Evolutionary conservation across 2,888 invertebrate species (phyloP).

Genomic region (Tetheella fluctuosa): DNA sequence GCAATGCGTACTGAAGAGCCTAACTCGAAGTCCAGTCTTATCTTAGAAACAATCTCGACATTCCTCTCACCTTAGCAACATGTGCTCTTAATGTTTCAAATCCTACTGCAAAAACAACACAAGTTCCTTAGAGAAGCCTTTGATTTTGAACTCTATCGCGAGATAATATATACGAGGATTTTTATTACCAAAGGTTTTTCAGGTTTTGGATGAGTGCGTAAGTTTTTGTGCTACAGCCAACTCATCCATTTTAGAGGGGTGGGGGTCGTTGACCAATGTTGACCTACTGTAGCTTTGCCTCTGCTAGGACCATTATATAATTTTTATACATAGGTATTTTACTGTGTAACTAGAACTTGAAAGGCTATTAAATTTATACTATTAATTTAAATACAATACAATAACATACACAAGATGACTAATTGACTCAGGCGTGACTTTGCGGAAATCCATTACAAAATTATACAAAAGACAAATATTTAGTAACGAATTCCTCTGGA

Average conservation of each 20-base stretch:
- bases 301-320: conserved; percentile 35
- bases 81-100: conserved; percentile 62
- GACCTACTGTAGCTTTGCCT: conserved; percentile 48
- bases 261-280: conserved; percentile 50
- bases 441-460: too few relatives aligned
- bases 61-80: conserved; percentile 71
- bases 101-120: conserved; percentile 18
- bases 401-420: not conserved
- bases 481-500: too few relatives aligned
- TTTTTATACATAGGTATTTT: conserved; percentile 27
- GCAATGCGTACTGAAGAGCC: conserved; percentile 14
- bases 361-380: too few relatives aligned
- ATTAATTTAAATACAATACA: too few relatives aligned
- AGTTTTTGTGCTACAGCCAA: conserved; percentile 57
- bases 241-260: conserved; percentile 52
- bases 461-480: too few relatives aligned
- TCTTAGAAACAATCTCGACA: conserved; percentile 61
- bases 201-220: conserved; percentile 16
- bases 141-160: conserved; percentile 11
- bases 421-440: too few relatives aligned
- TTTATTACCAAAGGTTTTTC: conserved; percentile 10
- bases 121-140: conserved; percentile 6
- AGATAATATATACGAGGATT: fast-evolving
- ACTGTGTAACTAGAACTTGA: too few relatives aligned
- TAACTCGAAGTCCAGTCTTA: conserved; percentile 45